Evolutionary conservation across 1,140 invertebrate species (phyloP).

Genomic region (Saccostrea glomerata): DNA sequence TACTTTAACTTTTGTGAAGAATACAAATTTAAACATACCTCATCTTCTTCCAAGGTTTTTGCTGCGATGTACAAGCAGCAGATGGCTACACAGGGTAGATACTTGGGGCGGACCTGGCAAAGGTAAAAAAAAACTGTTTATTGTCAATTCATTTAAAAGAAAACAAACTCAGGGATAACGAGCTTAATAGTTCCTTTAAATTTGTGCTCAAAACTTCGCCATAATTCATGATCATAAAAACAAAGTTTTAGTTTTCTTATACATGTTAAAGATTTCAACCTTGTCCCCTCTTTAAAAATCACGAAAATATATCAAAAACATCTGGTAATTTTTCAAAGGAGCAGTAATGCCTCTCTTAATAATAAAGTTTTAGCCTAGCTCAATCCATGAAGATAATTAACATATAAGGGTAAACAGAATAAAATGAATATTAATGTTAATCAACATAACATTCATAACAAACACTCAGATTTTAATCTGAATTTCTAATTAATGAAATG

Average conservation of each 20-base stretch:
- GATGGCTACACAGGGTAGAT: constrained; percentile 77
- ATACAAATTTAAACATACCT: constrained; percentile 63
- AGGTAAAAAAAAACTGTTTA: not conserved
- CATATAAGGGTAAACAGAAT: not conserved
- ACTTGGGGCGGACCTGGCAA: constrained; percentile 77
- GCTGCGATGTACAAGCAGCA: constrained; percentile 78
- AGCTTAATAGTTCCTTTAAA: no score
- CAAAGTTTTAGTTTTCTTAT: no score
- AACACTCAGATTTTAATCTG: not conserved
- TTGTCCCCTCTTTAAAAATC: no score
- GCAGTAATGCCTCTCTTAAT: no score
- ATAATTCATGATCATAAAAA: no score
- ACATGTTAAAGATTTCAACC: no score
- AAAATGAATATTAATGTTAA: not conserved
- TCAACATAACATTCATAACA: not conserved
- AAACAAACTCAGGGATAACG: no score
- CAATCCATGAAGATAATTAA: not conserved
- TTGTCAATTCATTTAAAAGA: not conserved
- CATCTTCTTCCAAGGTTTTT: constrained; percentile 79
- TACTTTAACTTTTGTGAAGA: no score
- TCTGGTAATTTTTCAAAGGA: no score
- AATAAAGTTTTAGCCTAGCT: no score
- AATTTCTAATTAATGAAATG: not conserved
- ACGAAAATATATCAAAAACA: no score
- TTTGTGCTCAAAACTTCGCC: no score